Percentiles rank a stretch among this genome's conserved stretches.
These are phyloP conservation scores for Cosmopolites sordidus DNA, from an alignment of 2,888 invertebrate species.

Conservation along the genomic window DNA sequence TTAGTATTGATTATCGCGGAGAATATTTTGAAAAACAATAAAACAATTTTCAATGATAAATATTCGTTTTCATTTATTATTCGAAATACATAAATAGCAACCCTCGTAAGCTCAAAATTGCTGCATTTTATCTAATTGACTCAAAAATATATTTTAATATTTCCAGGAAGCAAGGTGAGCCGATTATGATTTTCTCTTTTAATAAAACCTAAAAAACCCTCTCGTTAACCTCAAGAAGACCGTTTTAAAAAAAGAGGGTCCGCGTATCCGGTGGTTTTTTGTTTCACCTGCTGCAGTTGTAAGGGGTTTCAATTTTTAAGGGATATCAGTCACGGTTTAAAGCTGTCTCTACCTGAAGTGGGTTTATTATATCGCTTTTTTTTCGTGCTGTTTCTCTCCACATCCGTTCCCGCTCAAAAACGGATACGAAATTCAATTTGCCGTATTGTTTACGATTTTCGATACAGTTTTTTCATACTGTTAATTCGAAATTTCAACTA, in stretches of 20 bases:
- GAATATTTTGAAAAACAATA: no score
- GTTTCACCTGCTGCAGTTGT: constrained; percentile 27
- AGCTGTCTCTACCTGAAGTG: constrained; percentile 12
- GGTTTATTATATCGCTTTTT: constrained; percentile 9
- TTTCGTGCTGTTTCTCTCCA: constrained; percentile 4
- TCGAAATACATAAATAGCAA: no score
- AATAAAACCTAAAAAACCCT: neutral
- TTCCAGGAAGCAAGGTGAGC: neutral
- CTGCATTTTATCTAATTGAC: no score
- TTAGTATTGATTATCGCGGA: no score
- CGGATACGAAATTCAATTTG: neutral
- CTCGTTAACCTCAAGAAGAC: constrained; percentile 12
- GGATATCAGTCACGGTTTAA: constrained; percentile 22
- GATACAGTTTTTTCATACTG: no score
- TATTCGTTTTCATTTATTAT: no score
- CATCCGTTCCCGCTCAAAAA: neutral
- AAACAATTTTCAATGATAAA: no score
- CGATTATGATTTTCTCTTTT: neutral
- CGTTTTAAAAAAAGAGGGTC: constrained; percentile 8
- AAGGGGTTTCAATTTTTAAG: constrained; percentile 23
- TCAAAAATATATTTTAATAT: no score
- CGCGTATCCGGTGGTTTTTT: constrained; percentile 23
- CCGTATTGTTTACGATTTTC: neutral
- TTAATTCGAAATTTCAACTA: no score
- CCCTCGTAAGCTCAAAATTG: no score